These are phyloP conservation scores for Anabas testudineus DNA, from an alignment of 2,797 vertebrate genomes.

Conservation along the genomic window DNA sequence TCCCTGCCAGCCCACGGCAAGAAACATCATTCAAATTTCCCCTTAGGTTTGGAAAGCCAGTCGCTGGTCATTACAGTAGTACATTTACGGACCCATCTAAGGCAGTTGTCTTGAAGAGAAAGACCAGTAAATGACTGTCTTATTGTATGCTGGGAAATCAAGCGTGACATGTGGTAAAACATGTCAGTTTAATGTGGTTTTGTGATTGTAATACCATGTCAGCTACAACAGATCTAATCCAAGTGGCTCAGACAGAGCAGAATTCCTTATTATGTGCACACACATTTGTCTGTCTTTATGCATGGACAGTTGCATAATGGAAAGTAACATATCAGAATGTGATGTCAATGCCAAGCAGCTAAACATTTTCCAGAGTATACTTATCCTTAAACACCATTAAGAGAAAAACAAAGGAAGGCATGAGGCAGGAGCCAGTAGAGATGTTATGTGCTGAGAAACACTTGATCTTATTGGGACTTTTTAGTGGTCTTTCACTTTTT, in stretches of 20 bases:
- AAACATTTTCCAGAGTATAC: no score
- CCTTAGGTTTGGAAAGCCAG: constrained; percentile 5
- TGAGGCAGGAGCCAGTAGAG: no score
- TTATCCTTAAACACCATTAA: no score
- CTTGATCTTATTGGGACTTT: no score
- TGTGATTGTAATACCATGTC: constrained; percentile 7
- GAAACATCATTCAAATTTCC: constrained; percentile 11
- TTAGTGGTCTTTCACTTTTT: no score
- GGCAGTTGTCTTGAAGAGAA: constrained; percentile 8
- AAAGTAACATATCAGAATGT: not conserved
- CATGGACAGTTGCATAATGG: not conserved
- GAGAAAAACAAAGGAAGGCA: no score
- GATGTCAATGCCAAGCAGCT: no score
- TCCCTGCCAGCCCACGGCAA: constrained; percentile 21
- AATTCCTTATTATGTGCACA: constrained; percentile 57
- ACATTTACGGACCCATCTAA: constrained; percentile 34
- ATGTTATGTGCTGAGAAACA: no score
- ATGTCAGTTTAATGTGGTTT: constrained; percentile 28
- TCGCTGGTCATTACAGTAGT: constrained; percentile 19
- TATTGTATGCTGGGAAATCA: not conserved
- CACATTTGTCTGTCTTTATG: constrained; percentile 26
- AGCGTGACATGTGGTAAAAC: constrained; percentile 11
- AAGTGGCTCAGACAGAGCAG: constrained; percentile 38
- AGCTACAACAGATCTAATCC: constrained; percentile 30
- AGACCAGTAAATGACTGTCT: constrained; percentile 28